Evolutionary conservation across 2,797 vertebrate genomes (phyloP).

Genomic region (Coluber constrictor): DNA sequence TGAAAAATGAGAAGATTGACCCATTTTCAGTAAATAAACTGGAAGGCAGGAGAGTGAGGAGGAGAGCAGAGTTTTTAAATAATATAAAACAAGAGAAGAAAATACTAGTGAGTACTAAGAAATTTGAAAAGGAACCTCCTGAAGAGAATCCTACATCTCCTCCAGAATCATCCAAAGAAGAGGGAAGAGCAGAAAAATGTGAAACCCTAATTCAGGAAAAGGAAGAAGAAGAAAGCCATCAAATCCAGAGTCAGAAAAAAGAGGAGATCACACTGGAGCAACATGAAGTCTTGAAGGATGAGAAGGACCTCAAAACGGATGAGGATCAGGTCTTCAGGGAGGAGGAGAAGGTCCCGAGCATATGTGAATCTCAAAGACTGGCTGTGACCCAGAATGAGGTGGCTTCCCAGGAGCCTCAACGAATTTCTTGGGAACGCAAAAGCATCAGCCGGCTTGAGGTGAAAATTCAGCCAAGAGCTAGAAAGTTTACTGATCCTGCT

Average conservation of each 20-base stretch:
- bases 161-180: rapidly evolving
- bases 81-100: slow-evolving; percentile 72
- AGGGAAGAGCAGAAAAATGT: slow-evolving; percentile 7
- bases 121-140: slow-evolving; percentile 12
- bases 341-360: not conserved
- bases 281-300: rapidly evolving
- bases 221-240: not conserved
- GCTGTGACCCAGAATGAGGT: slow-evolving; percentile 27
- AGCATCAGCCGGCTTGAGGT: slow-evolving; percentile 42
- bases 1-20: slow-evolving; percentile 61
- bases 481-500: not conserved
- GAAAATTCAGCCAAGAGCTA: slow-evolving; percentile 43
- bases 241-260: rapidly evolving
- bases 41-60: slow-evolving; percentile 70
- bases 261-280: slow-evolving; percentile 5
- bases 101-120: slow-evolving; percentile 39
- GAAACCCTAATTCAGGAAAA: rapidly evolving
- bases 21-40: slow-evolving; percentile 70
- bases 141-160: not conserved
- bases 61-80: slow-evolving; percentile 56
- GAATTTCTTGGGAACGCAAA: not conserved
- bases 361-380: not conserved
- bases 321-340: slow-evolving; percentile 1
- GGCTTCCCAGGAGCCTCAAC: not conserved
- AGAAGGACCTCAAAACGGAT: slow-evolving; percentile 12